Evolutionary conservation across 2,113 vertebrate species (phyloP).

Genomic region (Pelodiscus sinensis): DNA sequence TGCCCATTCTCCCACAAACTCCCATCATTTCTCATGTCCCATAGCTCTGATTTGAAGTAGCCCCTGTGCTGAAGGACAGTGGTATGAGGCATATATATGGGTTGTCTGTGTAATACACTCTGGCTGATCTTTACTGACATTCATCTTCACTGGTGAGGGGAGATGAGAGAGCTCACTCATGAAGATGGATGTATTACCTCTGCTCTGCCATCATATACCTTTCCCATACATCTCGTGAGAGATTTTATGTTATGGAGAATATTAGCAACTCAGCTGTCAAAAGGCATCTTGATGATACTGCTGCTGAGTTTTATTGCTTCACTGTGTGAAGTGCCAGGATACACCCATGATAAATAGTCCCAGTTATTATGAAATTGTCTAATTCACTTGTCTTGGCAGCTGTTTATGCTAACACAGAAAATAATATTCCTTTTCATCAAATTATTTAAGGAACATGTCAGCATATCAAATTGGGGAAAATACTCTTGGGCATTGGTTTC

Average conservation of each 20-base stretch:
- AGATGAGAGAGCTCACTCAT: constrained; percentile 60
- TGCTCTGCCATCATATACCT: not conserved
- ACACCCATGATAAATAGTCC: constrained; percentile 53
- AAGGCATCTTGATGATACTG: constrained; percentile 9
- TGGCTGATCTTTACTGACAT: constrained; percentile 58
- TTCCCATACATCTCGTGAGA: constrained; percentile 44
- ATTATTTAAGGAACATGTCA: constrained; percentile 66
- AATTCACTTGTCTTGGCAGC: constrained; percentile 48
- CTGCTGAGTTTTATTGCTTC: constrained; percentile 57
- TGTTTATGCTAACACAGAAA: constrained; percentile 27
- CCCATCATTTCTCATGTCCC: not conserved
- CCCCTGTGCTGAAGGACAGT: constrained; percentile 49
- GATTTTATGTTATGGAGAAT: constrained; percentile 30
- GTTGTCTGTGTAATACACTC: constrained; percentile 10
- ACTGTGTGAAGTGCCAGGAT: constrained; percentile 40
- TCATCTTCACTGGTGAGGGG: constrained; percentile 47
- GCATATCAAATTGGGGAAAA: constrained; percentile 40
- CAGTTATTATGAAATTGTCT: constrained; percentile 51
- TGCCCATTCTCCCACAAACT: not conserved
- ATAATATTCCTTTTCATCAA: constrained; percentile 49
- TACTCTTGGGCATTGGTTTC: constrained; percentile 31
- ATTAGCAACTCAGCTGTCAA: constrained; percentile 51
- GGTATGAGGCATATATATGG: not conserved
- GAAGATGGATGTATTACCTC: constrained; percentile 68
- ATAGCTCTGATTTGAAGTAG: not conserved